Base-by-base conservation (phyloP, 2,888 invertebrate genomes). In the Amblyjoppa fuscipennis region DNA sequence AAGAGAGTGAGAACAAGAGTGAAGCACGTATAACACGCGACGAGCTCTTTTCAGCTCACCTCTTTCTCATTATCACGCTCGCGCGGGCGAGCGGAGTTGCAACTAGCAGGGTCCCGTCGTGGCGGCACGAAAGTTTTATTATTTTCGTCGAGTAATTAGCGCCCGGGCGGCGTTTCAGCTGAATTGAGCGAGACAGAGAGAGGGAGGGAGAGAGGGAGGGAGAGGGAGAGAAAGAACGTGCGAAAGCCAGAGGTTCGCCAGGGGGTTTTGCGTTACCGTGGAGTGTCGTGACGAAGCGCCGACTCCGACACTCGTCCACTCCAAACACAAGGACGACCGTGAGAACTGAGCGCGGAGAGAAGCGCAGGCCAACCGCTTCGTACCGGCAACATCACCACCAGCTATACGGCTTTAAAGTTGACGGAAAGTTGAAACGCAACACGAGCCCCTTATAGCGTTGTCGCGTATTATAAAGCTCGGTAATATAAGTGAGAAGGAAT, bases 121-220 rank as follows among this genome's bases (percentile, higher is more conserved):
- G 53, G 75, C 38, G 73, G 82, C 80, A 83, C 77, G 80, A 71
- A 85, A 85, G 83, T 85, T 85, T 85, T 85, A 85, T 85, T 85
- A 85, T 85, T 85, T 85, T 85, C 85, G 85, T 85, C 69, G 80
- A 83, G 85, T 85, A 85, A 85, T 83, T 85, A 83, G 85, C 83
- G 83, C 83, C 66, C 61, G 73, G 80, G 80, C 31, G 31, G 66
- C 66, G 38, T 66, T 51, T 76, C 68, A 38, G 76, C 53, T 53
- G 53, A 76, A 68, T 76, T 38, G 66, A 68, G 66, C 31, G 25
- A 68, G 76, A 76, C 75, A 64, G 75, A 64, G 64, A 25, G 38
- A 20, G 13, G 11, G 28, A 31, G 25, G 16, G 75, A 64, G 64
- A 25, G 38, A 20, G 13, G 11, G 28, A 31, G 25, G 16, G 16